These are phyloP conservation scores for Aurelia aurita DNA, from an alignment of 30 jellyfish, hydroid and myxozoan species.

Conservation along the genomic window DNA sequence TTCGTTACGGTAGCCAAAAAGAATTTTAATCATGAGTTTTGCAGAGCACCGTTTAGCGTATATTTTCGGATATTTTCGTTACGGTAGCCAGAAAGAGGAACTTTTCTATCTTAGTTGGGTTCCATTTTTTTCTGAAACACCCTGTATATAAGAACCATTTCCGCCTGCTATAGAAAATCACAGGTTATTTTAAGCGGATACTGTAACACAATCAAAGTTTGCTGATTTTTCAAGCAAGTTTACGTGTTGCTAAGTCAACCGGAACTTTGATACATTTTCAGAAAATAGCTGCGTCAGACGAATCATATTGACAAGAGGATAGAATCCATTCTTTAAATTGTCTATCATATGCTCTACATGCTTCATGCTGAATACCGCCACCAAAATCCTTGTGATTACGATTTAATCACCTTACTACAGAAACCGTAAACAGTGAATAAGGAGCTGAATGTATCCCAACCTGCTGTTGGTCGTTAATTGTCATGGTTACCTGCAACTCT, in stretches of 20 bases:
- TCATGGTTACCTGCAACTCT: neutral
- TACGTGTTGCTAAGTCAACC: too few relatives aligned
- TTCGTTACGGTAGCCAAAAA: too few relatives aligned
- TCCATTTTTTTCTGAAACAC: neutral
- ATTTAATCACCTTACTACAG: slow-evolving; percentile 4
- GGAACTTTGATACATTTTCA: neutral
- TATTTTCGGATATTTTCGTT: too few relatives aligned
- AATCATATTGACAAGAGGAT: too few relatives aligned
- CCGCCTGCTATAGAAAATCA: neutral
- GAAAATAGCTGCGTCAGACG: neutral
- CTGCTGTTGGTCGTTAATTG: slow-evolving; percentile 23
- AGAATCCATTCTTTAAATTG: neutral
- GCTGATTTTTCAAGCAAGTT: too few relatives aligned
- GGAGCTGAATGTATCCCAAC: slow-evolving; percentile 8
- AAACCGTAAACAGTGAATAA: neutral
- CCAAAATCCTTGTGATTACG: slow-evolving; percentile 10
- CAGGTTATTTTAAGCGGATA: neutral
- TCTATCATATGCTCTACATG: neutral
- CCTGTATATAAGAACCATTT: neutral
- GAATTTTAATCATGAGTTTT: too few relatives aligned
- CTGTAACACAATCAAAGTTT: too few relatives aligned
- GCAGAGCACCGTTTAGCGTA: too few relatives aligned
- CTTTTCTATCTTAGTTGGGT: neutral
- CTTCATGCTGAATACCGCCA: slow-evolving; percentile 19
- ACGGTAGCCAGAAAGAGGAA: too few relatives aligned